Evolutionary conservation across 2,797 vertebrate species (phyloP).

Genomic region (Tenualosa thibaudeaui): DNA sequence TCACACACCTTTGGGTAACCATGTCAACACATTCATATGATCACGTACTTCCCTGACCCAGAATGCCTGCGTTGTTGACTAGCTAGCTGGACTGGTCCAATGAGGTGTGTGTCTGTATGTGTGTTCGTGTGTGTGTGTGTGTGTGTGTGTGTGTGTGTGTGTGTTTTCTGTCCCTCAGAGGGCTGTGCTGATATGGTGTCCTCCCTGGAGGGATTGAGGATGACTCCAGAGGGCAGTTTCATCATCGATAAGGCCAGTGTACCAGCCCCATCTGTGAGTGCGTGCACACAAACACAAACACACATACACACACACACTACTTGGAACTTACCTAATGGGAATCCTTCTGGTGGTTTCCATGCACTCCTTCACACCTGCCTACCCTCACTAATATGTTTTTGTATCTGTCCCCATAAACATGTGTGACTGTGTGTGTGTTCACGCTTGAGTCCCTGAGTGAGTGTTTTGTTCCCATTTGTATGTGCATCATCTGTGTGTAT

Average conservation of each 20-base stretch:
- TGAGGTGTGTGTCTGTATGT: too few species aligned
- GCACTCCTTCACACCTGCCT: too few species aligned
- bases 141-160: too few species aligned
- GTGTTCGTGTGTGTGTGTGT: too few species aligned
- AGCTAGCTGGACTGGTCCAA: too few species aligned
- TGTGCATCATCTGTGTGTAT: background rate
- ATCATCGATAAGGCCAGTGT: conserved; percentile 72
- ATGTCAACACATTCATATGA: too few species aligned
- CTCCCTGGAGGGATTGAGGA: conserved; percentile 61
- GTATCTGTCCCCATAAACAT: background rate
- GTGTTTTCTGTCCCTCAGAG: conserved; percentile 63
- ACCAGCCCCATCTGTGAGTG: conserved; percentile 60
- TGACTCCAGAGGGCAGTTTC: conserved; percentile 74
- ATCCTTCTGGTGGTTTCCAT: too few species aligned
- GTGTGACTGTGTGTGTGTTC: background rate
- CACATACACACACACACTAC: background rate
- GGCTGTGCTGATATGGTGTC: conserved; percentile 73
- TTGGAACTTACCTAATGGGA: background rate
- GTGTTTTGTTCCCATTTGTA: background rate
- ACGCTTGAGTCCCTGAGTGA: background rate
- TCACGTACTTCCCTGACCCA: too few species aligned
- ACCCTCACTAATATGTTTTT: background rate
- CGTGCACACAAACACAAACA: background rate
- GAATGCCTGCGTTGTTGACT: too few species aligned
- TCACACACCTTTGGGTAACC: too few species aligned